phyloP scores from a whole-genome alignment of 2,113 vertebrate genomes.

The Tachysurus vachellii region DNA sequence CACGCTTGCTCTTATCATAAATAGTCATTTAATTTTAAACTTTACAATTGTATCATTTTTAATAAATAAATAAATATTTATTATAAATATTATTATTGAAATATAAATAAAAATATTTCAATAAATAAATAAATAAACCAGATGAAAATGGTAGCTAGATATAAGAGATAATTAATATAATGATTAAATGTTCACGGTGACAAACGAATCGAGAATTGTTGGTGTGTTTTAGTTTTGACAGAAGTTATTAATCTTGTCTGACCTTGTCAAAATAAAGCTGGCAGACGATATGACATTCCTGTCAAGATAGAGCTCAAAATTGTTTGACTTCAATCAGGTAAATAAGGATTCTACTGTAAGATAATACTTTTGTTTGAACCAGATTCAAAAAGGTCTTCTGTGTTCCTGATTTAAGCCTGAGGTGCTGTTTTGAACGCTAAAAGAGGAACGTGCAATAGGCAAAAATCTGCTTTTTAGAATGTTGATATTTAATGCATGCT shows the following conservation, averaged over 20 bases:
- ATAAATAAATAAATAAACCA: not conserved
- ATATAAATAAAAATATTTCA: too few relatives aligned
- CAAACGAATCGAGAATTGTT: not conserved
- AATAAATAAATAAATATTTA: too few relatives aligned
- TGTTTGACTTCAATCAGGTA: conserved; percentile 11
- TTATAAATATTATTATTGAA: too few relatives aligned
- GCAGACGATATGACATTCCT: not conserved
- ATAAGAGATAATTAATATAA: not conserved
- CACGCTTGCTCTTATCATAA: too few relatives aligned
- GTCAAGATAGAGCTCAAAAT: not conserved
- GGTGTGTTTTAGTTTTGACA: not conserved
- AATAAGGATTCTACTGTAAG: conserved; percentile 9
- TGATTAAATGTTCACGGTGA: not conserved
- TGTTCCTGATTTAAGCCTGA: not conserved
- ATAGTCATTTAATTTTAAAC: too few relatives aligned
- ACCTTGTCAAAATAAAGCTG: conserved; percentile 31
- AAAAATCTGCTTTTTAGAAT: conserved; percentile 25
- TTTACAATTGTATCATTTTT: not conserved
- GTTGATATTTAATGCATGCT: conserved; percentile 40
- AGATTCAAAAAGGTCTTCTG: not conserved
- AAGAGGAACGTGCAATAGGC: not conserved
- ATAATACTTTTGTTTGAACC: conserved; percentile 11
- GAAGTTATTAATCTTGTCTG: not conserved
- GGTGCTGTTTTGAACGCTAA: conserved; percentile 47
- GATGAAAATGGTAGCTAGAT: not conserved